These are phyloP conservation scores for Rynchops niger DNA, from an alignment of 2,113 vertebrate genomes.

Conservation along the genomic window DNA sequence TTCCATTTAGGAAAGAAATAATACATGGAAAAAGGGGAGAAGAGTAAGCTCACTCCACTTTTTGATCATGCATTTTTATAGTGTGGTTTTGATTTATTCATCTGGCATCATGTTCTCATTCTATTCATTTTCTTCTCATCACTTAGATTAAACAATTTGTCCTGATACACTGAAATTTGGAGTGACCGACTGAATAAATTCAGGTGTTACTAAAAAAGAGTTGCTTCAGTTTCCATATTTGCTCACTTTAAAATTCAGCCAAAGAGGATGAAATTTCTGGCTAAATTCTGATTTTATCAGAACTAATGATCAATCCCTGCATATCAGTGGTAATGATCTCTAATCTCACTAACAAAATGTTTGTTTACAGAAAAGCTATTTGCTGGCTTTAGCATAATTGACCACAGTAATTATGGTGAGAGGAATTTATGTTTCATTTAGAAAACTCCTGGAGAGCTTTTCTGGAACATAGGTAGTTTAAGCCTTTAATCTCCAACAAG, in stretches of 20 bases:
- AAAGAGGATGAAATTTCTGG: background rate
- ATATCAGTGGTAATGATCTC: slow-evolving; percentile 12
- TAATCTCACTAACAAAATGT: slow-evolving; percentile 40
- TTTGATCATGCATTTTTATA: background rate
- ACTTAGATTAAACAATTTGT: background rate
- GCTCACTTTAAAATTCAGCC: background rate
- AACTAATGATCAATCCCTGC: background rate
- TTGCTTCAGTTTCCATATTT: background rate
- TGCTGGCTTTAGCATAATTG: slow-evolving; percentile 68
- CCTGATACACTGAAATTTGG: background rate
- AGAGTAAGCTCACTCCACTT: background rate
- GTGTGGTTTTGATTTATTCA: background rate
- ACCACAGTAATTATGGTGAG: slow-evolving; percentile 63
- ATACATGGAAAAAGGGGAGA: background rate
- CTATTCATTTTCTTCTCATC: background rate
- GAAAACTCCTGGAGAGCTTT: slow-evolving; percentile 44
- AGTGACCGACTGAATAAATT: background rate
- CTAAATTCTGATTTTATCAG: slow-evolving; percentile 11
- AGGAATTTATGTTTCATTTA: slow-evolving; percentile 66
- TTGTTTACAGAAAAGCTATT: slow-evolving; percentile 62
- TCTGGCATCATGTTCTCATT: background rate
- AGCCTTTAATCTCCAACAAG: slow-evolving; percentile 66
- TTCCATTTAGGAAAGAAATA: background rate
- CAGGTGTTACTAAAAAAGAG: background rate
- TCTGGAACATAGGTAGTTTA: slow-evolving; percentile 48